Base-by-base conservation (phyloP, 2,113 vertebrate genomes). In the Tragelaphus imberbis region DNA sequence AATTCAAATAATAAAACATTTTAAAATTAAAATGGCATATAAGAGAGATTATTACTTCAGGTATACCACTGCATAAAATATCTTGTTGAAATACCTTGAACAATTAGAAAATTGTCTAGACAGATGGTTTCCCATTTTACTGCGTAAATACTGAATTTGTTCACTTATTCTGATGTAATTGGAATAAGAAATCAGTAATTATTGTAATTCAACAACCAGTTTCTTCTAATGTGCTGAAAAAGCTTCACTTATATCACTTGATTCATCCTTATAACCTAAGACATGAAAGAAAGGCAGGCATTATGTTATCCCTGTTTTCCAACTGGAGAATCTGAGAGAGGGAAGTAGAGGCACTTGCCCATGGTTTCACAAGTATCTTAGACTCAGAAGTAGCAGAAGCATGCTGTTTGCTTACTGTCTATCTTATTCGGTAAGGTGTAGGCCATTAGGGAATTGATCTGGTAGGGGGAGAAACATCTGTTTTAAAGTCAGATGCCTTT, bases 391-490 rank as follows among this genome's bases (percentile, higher is more conserved):
- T 13, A 56, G 25, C 16, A 11, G 19, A 59, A 63, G 21, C 21
- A 59, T 49, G n/a, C 36, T 71, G 30, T 91, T 89, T 61, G 19
- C 71, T 91, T 51, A 68, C 27, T 84, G 80, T n/a, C 33, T 25
- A 5, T 84, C 61, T 81, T 33, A 53, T 33, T 77, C 75, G 47
- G 33, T n/a, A 84, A 97, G 88, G 96, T 97, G 30, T 40, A 97
- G 86, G 40, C 97, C 97, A 95, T 96, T 96, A 97, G 90, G 75
- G 58, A 71, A 97, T 97, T 96, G 93, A 94, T 96, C 75, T 87
- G 91, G 71, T 81, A 9, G 12, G 55, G n/a, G 21, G 36, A 61
- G 79, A 47, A 63, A 33, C 91, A 97, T 97, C 87, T 91, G 27
- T 96, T 96, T 96, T 92, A 81, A 95, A 94, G 92, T n/a, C 77